These are phyloP conservation scores for Caenorhabditis briggsae DNA, from an alignment of 1,140 invertebrate species.

Conservation along the genomic window DNA sequence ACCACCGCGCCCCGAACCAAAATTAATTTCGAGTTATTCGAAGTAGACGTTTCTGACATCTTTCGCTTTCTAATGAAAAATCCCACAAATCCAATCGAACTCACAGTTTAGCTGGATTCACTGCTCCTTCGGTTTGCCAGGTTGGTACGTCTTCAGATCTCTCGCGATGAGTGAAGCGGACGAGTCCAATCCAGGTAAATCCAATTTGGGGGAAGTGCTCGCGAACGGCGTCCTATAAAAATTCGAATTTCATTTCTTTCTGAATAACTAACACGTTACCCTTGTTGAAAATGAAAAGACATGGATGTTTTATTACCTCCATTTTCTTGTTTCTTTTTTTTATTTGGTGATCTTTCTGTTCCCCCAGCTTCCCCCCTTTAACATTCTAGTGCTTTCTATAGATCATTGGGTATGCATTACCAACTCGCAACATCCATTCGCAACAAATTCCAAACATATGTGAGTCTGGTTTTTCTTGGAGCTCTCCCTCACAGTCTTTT, in stretches of 20 bases:
- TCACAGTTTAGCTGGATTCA: slow-evolving; percentile 38
- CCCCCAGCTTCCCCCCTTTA: background rate
- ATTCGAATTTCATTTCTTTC: background rate
- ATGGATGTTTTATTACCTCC: background rate
- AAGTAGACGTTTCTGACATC: no score
- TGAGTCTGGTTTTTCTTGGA: background rate
- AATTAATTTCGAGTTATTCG: background rate
- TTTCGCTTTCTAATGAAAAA: background rate
- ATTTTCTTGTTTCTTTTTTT: background rate
- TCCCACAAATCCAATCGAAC: background rate
- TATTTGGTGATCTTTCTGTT: background rate
- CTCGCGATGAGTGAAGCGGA: slow-evolving; percentile 30
- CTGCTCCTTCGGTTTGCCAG: slow-evolving; percentile 44
- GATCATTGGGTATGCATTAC: slow-evolving; percentile 53
- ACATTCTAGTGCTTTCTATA: slow-evolving; percentile 36
- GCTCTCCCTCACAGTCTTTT: slow-evolving; percentile 28
- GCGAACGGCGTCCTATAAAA: slow-evolving; percentile 22
- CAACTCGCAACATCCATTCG: slow-evolving; percentile 35
- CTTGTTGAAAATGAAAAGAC: background rate
- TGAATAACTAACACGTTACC: background rate
- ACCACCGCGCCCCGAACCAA: background rate
- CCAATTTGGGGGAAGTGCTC: slow-evolving; percentile 42
- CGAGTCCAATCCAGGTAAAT: slow-evolving; percentile 31
- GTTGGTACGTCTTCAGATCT: slow-evolving; percentile 20
- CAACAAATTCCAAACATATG: slow-evolving; percentile 56